phyloP scores from a whole-genome alignment of 1,140 invertebrate species.

The Metaphire vulgaris region DNA sequence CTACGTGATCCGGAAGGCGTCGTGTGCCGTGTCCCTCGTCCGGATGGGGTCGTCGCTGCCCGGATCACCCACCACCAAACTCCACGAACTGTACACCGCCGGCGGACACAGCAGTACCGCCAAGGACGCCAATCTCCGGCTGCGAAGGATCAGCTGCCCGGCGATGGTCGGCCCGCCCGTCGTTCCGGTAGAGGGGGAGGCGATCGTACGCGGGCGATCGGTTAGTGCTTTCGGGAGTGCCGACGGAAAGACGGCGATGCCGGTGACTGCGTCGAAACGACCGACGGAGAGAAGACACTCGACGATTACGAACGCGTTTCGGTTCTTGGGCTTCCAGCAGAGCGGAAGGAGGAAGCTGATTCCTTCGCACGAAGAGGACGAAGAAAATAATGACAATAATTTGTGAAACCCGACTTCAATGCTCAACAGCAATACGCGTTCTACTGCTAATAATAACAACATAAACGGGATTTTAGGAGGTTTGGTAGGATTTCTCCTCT shows the following conservation, averaged over 20 bases:
- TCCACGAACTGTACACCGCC: no score
- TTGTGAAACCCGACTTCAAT: no score
- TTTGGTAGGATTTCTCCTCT: no score
- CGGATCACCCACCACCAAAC: no score
- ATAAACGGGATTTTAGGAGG: no score
- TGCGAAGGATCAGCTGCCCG: background rate
- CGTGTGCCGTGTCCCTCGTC: background rate
- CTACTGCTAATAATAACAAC: no score
- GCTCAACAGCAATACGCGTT: no score
- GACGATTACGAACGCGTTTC: background rate
- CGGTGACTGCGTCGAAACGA: background rate
- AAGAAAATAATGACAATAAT: no score
- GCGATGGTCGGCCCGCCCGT: background rate
- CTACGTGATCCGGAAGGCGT: background rate
- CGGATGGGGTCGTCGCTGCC: no score
- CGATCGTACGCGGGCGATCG: background rate
- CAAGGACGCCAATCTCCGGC: background rate
- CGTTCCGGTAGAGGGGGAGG: background rate
- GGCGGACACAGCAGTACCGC: no score
- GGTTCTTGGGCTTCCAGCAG: background rate
- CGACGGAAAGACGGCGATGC: background rate
- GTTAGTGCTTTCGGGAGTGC: background rate
- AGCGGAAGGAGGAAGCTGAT: background rate
- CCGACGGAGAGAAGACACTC: background rate
- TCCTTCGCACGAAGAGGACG: no score